phyloP scores from a whole-genome alignment of 1,140 invertebrate genomes.

The Hyles vespertilio region DNA sequence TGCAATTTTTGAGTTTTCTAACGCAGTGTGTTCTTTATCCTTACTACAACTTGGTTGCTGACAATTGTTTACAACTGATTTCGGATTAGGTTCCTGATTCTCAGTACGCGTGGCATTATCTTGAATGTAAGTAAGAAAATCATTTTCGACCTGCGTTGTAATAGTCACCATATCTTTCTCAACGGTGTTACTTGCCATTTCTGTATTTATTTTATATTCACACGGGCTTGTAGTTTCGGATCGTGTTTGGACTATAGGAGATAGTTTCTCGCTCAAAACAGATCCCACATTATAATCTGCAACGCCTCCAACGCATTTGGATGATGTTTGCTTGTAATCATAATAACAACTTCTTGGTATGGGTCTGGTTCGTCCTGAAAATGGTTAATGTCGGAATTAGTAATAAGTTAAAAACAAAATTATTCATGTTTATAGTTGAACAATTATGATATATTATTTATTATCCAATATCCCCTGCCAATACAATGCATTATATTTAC shows the following conservation, averaged over 20 bases:
- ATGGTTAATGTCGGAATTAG: conserved; percentile 13
- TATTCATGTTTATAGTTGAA: too few relatives aligned
- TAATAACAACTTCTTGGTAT: conserved; percentile 19
- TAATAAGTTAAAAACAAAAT: background rate
- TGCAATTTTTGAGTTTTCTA: conserved; percentile 1
- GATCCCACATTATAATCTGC: conserved; percentile 21
- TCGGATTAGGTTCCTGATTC: too few relatives aligned
- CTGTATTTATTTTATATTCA: conserved; percentile 8
- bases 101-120: too few relatives aligned
- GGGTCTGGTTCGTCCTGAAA: conserved; percentile 26
- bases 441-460: too few relatives aligned
- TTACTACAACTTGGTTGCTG: too few relatives aligned
- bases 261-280: conserved; percentile 39
- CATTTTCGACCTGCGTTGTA: conserved; percentile 20
- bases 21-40: too few relatives aligned
- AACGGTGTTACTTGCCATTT: conserved; percentile 23
- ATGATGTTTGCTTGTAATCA: conserved; percentile 38
- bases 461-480: too few relatives aligned
- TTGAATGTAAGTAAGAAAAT: background rate
- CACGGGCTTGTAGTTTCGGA: conserved; percentile 38
- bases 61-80: too few relatives aligned
- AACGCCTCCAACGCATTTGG: conserved; percentile 45
- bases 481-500: too few relatives aligned
- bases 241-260: conserved; percentile 41
- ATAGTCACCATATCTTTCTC: conserved; percentile 17